Base-by-base conservation (phyloP, 2,113 vertebrate genomes). In the Dascyllus trimaculatus region DNA sequence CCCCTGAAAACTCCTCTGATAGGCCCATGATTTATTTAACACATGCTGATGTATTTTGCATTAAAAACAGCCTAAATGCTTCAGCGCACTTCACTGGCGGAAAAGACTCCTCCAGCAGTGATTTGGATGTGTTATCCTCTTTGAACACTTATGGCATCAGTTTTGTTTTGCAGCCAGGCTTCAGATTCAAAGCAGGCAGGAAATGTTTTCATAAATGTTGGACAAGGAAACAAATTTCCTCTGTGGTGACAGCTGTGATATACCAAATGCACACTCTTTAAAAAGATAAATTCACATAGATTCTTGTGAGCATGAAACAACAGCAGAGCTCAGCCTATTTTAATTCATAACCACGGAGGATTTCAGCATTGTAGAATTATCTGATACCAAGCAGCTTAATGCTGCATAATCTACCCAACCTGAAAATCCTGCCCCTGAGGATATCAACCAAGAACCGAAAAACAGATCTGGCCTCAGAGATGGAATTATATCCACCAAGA, bases 341-440 rank as follows among this genome's bases (percentile, higher is more conserved):
- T 80, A 80, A 87, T 88, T 89, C 81, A 88, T 68, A 88, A 77
- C 83, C 84, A 85, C 79, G 63, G 71, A 81, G 83, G 88, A 91
- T 89, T 88, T 86, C 73, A 81, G 89, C 81, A 81, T 80, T 82
- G 80, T 80, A 79, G 86, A 88, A 91, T 92, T 83, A 92, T 91
- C 90, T 83, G 88, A 90, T 88, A 89, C 65, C 80, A 90, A 84
- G 76, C 83, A 76, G 90, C 86, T 94, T 93, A 94, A 91, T 89
- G 79, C 80, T 71, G 71, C 72, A 85, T 91, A 89, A 93, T 93
- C 92, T 88, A 85, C 49, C 79, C 71, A 83, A 84, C 84, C 81
- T 84, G 74, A 85, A 92, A 90, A 90, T 86, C 81, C 87, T 25
- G 61, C 84, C 80, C 76, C 81, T 6, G 57, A 84, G 87, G 88